phyloP scores from a whole-genome alignment of 2,888 invertebrate genomes.

The Coleophora deauratella region DNA sequence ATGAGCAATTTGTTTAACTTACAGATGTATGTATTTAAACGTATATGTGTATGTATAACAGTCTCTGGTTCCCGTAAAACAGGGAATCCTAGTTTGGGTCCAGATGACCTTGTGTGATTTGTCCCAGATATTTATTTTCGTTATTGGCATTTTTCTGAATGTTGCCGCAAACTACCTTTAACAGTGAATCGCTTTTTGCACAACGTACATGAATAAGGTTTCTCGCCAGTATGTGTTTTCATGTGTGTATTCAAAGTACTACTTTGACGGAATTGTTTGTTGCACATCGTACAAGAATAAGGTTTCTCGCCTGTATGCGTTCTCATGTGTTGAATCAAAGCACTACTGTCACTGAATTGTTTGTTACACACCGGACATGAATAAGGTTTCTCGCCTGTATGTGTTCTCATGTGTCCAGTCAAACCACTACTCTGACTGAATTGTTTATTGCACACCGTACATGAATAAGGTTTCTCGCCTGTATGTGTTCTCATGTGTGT shows the following conservation, averaged over 20 bases:
- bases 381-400: conserved; percentile 1
- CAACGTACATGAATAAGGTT: not conserved
- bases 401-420: conserved; percentile 1
- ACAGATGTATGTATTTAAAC: no score
- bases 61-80: no score
- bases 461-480: conserved; percentile 13
- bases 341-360: not conserved
- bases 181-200: not conserved
- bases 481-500: conserved; percentile 13
- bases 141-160: no score
- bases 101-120: no score
- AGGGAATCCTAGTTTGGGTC: no score
- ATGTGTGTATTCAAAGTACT: not conserved
- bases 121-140: no score
- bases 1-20: no score
- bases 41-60: no score
- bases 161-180: not conserved
- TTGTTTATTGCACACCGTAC: not conserved
- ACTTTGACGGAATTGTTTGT: not conserved
- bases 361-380: not conserved
- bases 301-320: not conserved
- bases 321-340: not conserved
- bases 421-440: not conserved
- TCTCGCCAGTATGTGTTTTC: not conserved
- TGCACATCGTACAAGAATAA: not conserved